phyloP scores from a whole-genome alignment of 2,888 invertebrate species.

The Aleiodes leptofemur region DNA sequence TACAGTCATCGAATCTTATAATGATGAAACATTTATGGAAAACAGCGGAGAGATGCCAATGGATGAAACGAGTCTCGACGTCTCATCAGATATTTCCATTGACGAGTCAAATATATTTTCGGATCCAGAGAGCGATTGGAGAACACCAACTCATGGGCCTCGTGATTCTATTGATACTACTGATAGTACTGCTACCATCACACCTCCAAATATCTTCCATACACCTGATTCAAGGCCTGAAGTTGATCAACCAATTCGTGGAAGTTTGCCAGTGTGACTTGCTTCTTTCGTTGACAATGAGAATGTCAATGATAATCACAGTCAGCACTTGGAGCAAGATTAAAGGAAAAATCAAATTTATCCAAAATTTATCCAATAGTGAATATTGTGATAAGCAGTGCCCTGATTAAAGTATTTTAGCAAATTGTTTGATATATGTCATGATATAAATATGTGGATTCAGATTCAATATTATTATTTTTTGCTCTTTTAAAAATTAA shows the following conservation, averaged over 20 bases:
- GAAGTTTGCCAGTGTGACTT: neutral
- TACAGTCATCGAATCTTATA: neutral
- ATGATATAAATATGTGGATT: too few relatives aligned
- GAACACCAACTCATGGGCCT: slow-evolving; percentile 36
- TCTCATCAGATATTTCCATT: slow-evolving; percentile 75
- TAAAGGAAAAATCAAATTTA: too few relatives aligned
- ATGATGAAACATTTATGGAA: neutral
- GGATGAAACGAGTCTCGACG: slow-evolving; percentile 66
- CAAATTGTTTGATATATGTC: too few relatives aligned
- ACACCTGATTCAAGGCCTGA: slow-evolving; percentile 78
- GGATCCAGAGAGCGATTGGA: slow-evolving; percentile 85
- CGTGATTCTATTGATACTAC: neutral
- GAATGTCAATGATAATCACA: too few relatives aligned
- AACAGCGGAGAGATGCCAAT: neutral
- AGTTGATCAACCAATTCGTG: slow-evolving; percentile 76
- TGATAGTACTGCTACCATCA: slow-evolving; percentile 55
- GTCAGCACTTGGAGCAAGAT: too few relatives aligned
- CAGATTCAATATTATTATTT: too few relatives aligned
- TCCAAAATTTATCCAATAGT: too few relatives aligned
- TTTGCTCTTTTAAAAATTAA: too few relatives aligned
- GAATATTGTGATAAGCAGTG: too few relatives aligned
- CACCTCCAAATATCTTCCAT: slow-evolving; percentile 58
- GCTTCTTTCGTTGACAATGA: neutral
- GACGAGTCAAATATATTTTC: slow-evolving; percentile 82
- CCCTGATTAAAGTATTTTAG: too few relatives aligned